These are phyloP conservation scores for Chelonia mydas DNA, from an alignment of 2,797 vertebrate species.

Conservation along the genomic window DNA sequence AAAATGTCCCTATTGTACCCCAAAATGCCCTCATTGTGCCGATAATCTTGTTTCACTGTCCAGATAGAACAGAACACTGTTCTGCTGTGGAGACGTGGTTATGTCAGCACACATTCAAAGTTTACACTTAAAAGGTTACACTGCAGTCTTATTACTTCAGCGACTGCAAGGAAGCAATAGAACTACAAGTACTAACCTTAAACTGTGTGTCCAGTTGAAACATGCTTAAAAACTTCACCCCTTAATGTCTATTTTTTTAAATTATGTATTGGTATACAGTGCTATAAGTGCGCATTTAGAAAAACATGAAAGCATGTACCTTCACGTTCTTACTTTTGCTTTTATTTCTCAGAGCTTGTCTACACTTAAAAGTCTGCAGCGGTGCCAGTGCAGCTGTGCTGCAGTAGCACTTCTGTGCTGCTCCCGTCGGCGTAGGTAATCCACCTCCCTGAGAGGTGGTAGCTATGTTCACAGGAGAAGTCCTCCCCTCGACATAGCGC, in stretches of 20 bases:
- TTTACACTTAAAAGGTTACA: background rate
- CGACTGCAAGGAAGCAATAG: conserved; percentile 2
- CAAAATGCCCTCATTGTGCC: background rate
- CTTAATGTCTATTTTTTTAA: background rate
- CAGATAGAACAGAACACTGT: background rate
- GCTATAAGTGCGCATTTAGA: background rate
- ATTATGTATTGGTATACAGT: background rate
- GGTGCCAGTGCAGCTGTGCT: background rate
- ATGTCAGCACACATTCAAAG: background rate
- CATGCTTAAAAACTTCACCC: background rate
- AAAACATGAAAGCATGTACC: background rate
- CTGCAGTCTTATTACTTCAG: background rate
- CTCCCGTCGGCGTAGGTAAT: too few relatives aligned
- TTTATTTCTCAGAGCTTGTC: background rate
- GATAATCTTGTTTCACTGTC: background rate
- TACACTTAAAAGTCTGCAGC: background rate
- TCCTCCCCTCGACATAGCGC: too few relatives aligned
- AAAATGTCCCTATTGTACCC: background rate
- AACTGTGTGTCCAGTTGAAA: background rate
- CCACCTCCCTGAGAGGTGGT: too few relatives aligned
- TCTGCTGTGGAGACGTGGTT: background rate
- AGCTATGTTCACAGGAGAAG: too few relatives aligned
- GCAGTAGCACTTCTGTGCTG: background rate
- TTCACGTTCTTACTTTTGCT: background rate
- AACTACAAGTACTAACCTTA: background rate